Conservation (phyloP, 2,888 invertebrate genomes). For the Chorisops tibialis region DNA sequence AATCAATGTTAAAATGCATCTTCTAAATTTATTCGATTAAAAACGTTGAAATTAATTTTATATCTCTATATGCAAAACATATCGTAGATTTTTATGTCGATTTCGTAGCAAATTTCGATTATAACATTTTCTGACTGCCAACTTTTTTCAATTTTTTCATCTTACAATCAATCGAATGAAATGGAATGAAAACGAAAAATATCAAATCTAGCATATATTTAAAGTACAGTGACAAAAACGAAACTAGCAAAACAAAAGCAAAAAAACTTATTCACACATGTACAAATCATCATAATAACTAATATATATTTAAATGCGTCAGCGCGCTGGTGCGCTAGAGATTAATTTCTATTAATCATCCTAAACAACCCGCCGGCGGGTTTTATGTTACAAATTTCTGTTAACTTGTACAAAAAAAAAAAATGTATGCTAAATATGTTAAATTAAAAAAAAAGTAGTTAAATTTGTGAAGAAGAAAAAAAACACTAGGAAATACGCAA, state of each 20-base stretch:
- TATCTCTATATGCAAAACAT: too few species aligned
- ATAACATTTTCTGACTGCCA: too few species aligned
- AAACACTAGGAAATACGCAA: not conserved
- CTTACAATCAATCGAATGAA: too few species aligned
- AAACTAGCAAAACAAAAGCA: not conserved
- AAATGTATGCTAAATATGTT: not conserved
- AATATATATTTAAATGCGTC: not conserved
- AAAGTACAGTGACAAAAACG: not conserved
- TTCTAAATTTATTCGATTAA: too few species aligned
- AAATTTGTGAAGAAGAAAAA: not conserved
- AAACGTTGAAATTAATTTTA: too few species aligned
- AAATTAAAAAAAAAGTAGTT: not conserved
- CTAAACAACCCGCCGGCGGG: conserved; percentile 18
- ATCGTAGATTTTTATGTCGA: too few species aligned
- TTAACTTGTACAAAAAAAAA: not conserved
- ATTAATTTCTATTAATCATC: not conserved
- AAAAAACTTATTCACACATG: not conserved
- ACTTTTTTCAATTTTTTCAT: not conserved
- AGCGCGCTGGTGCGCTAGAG: conserved; percentile 14
- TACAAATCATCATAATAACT: not conserved
- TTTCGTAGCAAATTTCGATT: too few species aligned
- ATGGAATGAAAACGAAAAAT: too few species aligned
- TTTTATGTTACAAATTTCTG: not conserved
- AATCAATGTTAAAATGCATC: too few species aligned
- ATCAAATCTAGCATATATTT: not conserved